These are phyloP conservation scores for Clistopyga incitator DNA, from an alignment of 2,888 invertebrate genomes.

Conservation along the genomic window DNA sequence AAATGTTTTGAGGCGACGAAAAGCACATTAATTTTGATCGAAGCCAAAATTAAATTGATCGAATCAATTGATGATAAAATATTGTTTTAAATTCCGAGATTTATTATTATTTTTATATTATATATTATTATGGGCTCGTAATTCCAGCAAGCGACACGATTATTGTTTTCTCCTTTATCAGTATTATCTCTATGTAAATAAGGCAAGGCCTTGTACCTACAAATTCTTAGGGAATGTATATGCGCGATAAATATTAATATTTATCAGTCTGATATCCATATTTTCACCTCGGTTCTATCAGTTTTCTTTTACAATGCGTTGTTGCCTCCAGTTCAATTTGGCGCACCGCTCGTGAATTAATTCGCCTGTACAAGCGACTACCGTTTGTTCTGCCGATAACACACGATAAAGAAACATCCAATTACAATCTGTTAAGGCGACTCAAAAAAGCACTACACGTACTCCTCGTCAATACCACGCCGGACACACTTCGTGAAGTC, in stretches of 20 bases:
- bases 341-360: conserved; percentile 24
- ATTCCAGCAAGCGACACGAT: not conserved
- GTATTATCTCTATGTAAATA: conserved; percentile 44
- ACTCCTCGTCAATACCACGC: not conserved
- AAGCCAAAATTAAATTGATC: too few relatives aligned
- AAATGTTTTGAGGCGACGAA: too few relatives aligned
- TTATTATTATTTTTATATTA: too few relatives aligned
- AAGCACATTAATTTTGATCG: too few relatives aligned
- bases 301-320: not conserved
- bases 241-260: conserved; percentile 48
- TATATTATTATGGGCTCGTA: not conserved
- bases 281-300: not conserved
- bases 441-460: conserved; percentile 1
- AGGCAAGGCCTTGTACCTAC: conserved; percentile 17
- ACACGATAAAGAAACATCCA: conserved; percentile 16
- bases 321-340: not conserved
- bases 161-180: not conserved
- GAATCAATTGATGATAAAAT: too few relatives aligned
- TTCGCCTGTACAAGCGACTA: not conserved
- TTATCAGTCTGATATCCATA: not conserved
- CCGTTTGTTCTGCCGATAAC: conserved; percentile 19
- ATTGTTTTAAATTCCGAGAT: too few relatives aligned
- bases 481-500: not conserved
- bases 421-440: conserved; percentile 11
- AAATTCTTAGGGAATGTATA: conserved; percentile 21